Evolutionary conservation across 2,113 vertebrate genomes (phyloP).

Genomic region (Bothrops jararaca): DNA sequence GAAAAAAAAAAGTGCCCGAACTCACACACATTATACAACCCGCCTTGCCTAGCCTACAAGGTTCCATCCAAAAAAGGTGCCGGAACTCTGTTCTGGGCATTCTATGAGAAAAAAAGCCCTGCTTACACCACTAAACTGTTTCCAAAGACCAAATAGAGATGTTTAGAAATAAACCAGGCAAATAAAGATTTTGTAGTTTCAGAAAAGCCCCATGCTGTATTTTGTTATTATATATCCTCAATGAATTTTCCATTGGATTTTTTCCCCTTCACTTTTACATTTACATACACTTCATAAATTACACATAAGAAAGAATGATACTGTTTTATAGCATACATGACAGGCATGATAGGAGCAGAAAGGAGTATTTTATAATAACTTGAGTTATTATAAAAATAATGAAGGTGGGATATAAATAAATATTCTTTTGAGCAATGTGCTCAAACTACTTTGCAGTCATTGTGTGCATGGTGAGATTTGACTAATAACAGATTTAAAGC

Average conservation of each 20-base stretch:
- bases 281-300: background rate
- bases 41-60: too few relatives aligned
- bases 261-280: background rate
- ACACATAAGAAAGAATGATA: background rate
- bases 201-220: background rate
- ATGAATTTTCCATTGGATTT: background rate
- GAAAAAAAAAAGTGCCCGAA: too few relatives aligned
- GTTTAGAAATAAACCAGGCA: background rate
- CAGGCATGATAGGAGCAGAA: background rate
- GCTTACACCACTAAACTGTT: too few relatives aligned
- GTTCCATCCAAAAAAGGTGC: too few relatives aligned
- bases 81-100: too few relatives aligned
- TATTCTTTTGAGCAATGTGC: background rate
- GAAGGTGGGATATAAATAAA: background rate
- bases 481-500: background rate
- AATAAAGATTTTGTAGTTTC: background rate
- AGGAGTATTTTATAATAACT: background rate
- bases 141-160: background rate
- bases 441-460: background rate
- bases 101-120: too few relatives aligned
- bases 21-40: too few relatives aligned
- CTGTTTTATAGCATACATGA: background rate
- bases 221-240: background rate
- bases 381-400: background rate
- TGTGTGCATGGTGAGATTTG: background rate